phyloP scores from a whole-genome alignment of 2,888 invertebrate genomes.

The Oxystoma pomonae region DNA sequence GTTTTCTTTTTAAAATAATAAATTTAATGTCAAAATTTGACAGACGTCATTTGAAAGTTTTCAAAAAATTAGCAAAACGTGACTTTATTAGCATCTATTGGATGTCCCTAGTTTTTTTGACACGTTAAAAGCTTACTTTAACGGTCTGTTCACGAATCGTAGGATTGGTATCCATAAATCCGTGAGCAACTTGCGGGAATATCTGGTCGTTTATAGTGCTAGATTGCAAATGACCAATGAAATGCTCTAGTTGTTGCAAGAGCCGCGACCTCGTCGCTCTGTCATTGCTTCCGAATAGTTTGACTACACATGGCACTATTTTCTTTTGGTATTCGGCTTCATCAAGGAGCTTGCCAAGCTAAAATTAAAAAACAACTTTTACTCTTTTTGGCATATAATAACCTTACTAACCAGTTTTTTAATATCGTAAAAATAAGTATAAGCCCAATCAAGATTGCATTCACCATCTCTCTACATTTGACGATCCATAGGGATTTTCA shows the following conservation, averaged over 20 bases:
- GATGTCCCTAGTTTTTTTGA: neutral
- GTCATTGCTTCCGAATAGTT: slow-evolving; percentile 93
- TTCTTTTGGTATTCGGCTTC: slow-evolving; percentile 92
- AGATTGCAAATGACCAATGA: slow-evolving; percentile 76
- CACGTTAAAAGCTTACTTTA: slow-evolving; percentile 57
- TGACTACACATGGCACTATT: slow-evolving; percentile 96
- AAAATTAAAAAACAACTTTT: slow-evolving; percentile 43
- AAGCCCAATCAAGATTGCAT: too few species aligned
- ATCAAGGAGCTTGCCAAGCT: slow-evolving; percentile 87
- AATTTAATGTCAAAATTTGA: too few species aligned
- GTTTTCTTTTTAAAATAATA: too few species aligned
- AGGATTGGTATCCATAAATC: slow-evolving; percentile 95
- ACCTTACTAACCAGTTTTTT: too few species aligned
- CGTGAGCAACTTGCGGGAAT: slow-evolving; percentile 89
- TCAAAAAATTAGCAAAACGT: slow-evolving; percentile 1
- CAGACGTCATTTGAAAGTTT: too few species aligned
- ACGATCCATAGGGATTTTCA: too few species aligned
- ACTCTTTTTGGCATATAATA: too few species aligned
- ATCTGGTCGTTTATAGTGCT: slow-evolving; percentile 91
- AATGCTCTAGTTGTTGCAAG: slow-evolving; percentile 89
- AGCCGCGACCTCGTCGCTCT: slow-evolving; percentile 91
- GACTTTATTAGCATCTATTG: too few species aligned
- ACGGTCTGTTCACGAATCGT: slow-evolving; percentile 97
- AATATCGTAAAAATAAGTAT: too few species aligned
- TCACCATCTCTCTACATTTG: too few species aligned